A percentile compares a stretch with the other conserved stretches of the same genome.
Conservation (phyloP, 2,888 invertebrate species). For the Ptycholaimellus sp. region DNA sequence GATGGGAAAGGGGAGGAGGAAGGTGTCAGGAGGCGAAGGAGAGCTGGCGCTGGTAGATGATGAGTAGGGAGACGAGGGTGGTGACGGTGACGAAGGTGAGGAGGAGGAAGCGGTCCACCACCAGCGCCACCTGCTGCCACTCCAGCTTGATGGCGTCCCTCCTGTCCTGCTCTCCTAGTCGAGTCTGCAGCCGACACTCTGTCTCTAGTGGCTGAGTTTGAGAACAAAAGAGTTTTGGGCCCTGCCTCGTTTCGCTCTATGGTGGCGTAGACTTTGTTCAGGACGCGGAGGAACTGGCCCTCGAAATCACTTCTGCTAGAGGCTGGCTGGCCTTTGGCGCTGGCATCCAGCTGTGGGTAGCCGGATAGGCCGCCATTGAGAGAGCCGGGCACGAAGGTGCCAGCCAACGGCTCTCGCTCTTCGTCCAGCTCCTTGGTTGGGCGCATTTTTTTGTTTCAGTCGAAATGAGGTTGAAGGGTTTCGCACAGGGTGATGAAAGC, state of each 20-base stretch:
- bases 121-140: constrained; percentile 57
- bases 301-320: constrained; percentile 33
- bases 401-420: too few species aligned
- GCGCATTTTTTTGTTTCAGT: too few species aligned
- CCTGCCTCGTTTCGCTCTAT: constrained; percentile 35
- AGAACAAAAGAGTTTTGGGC: background rate
- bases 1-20: constrained; percentile 15
- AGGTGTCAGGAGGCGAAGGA: constrained; percentile 27
- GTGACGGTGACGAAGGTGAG: constrained; percentile 33
- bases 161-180: constrained; percentile 51
- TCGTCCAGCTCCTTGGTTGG: too few species aligned
- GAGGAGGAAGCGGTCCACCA: constrained; percentile 42
- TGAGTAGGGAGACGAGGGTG: constrained; percentile 20
- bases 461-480: too few species aligned
- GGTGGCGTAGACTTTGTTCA: constrained; percentile 45
- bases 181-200: constrained; percentile 30
- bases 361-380: too few species aligned
- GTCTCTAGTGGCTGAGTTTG: too few species aligned
- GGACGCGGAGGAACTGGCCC: constrained; percentile 41
- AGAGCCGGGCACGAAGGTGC: too few species aligned
- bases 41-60: constrained; percentile 20
- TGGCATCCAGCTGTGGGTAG: too few species aligned
- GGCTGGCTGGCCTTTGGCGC: too few species aligned
- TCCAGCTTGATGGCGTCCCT: constrained; percentile 54
- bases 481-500: too few species aligned